Conservation (phyloP, 2,888 invertebrate species). For the Ormyrus labotus region DNA sequence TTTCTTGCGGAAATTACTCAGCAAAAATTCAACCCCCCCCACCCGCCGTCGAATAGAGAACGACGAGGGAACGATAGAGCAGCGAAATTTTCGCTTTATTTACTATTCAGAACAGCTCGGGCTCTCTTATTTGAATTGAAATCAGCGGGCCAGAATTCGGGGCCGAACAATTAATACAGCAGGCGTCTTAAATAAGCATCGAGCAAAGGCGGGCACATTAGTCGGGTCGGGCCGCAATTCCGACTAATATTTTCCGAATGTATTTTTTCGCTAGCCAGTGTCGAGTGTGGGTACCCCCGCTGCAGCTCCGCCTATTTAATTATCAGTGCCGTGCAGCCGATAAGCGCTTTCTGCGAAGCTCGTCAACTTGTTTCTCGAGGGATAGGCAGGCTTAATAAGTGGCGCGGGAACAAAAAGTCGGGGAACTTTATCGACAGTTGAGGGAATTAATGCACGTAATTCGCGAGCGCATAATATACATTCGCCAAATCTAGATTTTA, state of each 20-base stretch:
- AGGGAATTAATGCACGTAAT: slow-evolving; percentile 19
- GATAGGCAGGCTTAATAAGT: not conserved
- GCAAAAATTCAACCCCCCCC: not conserved
- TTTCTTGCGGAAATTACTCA: slow-evolving; percentile 7
- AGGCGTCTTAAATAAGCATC: no score
- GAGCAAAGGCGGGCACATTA: no score
- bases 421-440: slow-evolving; percentile 7
- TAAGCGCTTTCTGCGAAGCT: slow-evolving; percentile 36
- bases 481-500: not conserved
- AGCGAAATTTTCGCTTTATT: no score
- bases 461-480: not conserved
- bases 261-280: not conserved
- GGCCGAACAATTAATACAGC: no score
- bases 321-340: slow-evolving; percentile 2
- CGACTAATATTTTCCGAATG: not conserved
- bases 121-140: no score
- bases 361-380: slow-evolving; percentile 11
- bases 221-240: no score
- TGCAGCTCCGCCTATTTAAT: slow-evolving; percentile 26
- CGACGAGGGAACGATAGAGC: no score
- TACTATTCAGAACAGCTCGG: no score
- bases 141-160: no score
- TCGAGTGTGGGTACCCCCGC: not conserved
- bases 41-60: no score
- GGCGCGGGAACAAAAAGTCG: not conserved